Conservation (phyloP, 2,797 vertebrate genomes). For the Leptodactylus fallax region DNA sequence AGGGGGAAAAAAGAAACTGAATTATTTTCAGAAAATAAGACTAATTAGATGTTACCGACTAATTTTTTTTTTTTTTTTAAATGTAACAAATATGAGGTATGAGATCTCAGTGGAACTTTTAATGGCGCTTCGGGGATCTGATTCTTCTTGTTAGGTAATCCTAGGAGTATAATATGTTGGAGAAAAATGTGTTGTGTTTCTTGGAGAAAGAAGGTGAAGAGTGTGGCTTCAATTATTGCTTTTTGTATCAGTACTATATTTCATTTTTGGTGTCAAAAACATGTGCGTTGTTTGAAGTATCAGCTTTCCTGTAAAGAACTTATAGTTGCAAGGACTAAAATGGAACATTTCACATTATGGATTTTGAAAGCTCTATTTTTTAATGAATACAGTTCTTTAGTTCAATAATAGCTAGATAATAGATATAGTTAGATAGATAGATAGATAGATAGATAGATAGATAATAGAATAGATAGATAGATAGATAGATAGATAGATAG, state of each 20-base stretch:
- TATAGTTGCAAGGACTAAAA: background rate
- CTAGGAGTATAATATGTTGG: constrained; percentile 5
- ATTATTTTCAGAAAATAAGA: constrained; percentile 8
- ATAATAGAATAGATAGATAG: background rate
- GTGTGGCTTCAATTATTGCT: constrained; percentile 60
- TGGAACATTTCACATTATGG: background rate
- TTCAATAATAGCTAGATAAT: background rate
- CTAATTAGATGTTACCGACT: background rate
- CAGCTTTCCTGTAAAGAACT: background rate
- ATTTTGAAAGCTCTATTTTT: background rate
- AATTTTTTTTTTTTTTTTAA: constrained; percentile 8
- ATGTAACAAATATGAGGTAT: background rate
- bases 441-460: background rate
- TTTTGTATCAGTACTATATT: constrained; percentile 54
- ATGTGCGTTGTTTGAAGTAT: constrained; percentile 36
- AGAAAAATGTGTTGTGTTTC: constrained; percentile 33
- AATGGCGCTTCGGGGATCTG: constrained; percentile 26
- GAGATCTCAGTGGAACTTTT: constrained; percentile 31
- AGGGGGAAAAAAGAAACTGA: constrained; percentile 48
- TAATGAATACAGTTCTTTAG: background rate
- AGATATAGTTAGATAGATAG: background rate
- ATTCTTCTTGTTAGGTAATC: constrained; percentile 51
- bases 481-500: constrained; percentile 3
- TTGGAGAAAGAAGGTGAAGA: constrained; percentile 29
- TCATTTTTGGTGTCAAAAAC: constrained; percentile 59